Evolutionary conservation across 2,113 vertebrate species (phyloP).

Genomic region (Nycticebus coucang): DNA sequence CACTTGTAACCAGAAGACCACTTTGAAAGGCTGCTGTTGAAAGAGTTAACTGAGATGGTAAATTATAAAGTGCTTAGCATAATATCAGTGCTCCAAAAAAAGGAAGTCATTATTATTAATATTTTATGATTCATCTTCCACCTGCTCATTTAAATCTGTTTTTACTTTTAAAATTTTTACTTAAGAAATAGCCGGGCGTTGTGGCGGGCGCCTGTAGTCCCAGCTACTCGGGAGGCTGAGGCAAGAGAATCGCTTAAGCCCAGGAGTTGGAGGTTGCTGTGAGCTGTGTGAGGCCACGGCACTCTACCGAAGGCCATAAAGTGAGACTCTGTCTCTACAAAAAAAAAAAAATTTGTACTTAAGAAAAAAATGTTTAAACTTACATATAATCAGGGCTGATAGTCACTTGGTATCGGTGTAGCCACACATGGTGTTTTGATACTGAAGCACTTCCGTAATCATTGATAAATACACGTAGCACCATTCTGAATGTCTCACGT

Average conservation of each 20-base stretch:
- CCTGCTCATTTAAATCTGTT: conserved; percentile 37
- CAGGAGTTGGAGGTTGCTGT: too few species aligned
- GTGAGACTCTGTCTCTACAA: too few species aligned
- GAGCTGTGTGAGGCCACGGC: too few species aligned
- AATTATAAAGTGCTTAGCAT: neutral
- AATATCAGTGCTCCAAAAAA: neutral
- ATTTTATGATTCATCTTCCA: conserved; percentile 21
- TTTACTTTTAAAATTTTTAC: conserved; percentile 47
- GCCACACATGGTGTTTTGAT: neutral
- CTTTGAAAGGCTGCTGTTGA: neutral
- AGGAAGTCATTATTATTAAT: neutral
- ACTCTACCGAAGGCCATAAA: too few species aligned
- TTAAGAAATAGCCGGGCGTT: too few species aligned
- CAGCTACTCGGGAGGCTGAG: too few species aligned
- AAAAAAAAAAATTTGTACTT: conserved; percentile 31
- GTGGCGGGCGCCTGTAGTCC: too few species aligned
- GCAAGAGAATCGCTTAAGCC: too few species aligned
- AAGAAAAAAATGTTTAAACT: neutral
- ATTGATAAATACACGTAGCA: neutral
- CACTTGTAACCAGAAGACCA: neutral
- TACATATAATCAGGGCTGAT: neutral
- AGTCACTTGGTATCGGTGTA: neutral
- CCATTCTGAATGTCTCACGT: neutral
- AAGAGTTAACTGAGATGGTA: neutral
- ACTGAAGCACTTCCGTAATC: neutral